phyloP scores from a whole-genome alignment of 2,888 invertebrate species.

The Cephus pulcher region DNA sequence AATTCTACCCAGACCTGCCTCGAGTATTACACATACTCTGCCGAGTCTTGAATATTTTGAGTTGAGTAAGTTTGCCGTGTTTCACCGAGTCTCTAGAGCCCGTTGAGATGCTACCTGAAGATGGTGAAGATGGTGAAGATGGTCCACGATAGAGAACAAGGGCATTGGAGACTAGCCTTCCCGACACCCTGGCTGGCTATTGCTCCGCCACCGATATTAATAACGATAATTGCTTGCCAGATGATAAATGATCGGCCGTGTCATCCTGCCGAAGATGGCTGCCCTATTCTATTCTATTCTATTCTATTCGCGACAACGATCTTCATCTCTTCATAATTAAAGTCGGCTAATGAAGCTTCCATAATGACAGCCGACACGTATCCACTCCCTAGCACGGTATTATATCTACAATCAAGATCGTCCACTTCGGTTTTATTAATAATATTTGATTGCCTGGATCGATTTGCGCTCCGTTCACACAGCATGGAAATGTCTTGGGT shows the following conservation, averaged over 20 bases:
- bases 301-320: slow-evolving; percentile 51
- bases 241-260: slow-evolving; percentile 51
- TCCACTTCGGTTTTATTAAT: slow-evolving; percentile 40
- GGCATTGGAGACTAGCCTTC: background rate
- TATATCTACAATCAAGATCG: slow-evolving; percentile 36
- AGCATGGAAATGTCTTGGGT: background rate
- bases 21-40: no score
- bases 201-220: slow-evolving; percentile 49
- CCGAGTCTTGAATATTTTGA: no score
- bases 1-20: no score
- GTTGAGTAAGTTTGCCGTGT: no score
- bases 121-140: no score
- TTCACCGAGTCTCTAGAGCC: no score
- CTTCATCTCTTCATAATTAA: slow-evolving; percentile 54
- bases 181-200: slow-evolving; percentile 2
- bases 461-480: slow-evolving; percentile 7
- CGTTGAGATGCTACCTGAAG: no score
- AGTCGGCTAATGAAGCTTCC: slow-evolving; percentile 54
- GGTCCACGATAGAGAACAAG: no score
- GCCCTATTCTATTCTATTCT: slow-evolving; percentile 29
- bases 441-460: slow-evolving; percentile 24
- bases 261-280: slow-evolving; percentile 35
- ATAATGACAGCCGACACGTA: slow-evolving; percentile 33
- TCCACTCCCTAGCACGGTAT: slow-evolving; percentile 34
- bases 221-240: slow-evolving; percentile 54